Evolutionary conservation across 2,888 invertebrate species (phyloP), one percentile per base, ranked within the genome.

Genomic region (Pyrochroa serraticornis): DNA sequence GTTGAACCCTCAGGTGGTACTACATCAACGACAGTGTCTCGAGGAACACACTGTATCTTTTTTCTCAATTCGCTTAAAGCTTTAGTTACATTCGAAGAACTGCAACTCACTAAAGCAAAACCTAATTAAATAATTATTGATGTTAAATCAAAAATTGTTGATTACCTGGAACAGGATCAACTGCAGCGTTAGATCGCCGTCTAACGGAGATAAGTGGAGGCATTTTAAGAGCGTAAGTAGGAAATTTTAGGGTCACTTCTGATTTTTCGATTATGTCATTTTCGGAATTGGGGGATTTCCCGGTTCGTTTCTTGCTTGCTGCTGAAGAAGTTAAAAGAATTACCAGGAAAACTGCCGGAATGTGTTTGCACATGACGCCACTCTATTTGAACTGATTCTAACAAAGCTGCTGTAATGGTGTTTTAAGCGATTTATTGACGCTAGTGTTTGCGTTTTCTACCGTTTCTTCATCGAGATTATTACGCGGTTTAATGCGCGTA

Each of bases 11-110:
- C 52, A 13, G 67, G 63, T 14, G 69, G 58, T 37, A 66, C 53
- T 12, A 77, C 54, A 39, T 73, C 69, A 1, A 77, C 70, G 13
- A 77, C 64, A 0, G 70, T 68, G 32, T 73, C 71, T 52, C 76
- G 62, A 0, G 77, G 76, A 56, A 68, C 68, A 57, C 77, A 77
- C 39, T 65, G 66, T 6, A 73, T 62, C 58, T 66, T 62, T 44
- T 66, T 62, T 22, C 64, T 60, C 36, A 68, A 39, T 43, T 62
- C 57, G 37, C 55, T 66, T 31, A 63, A 38, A 56, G 55, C 42
- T 60, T 44, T 60, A 3, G 59, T 58, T 7, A 67, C 57, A 38
- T 62, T 60, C 2, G 33, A 22, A 6, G 63, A 62, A 7, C 33
- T 51, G 47, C 68, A 68, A 41, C 48, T 49, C 9, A 62, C 68